Evolutionary conservation across 2,797 vertebrate species (phyloP).

Genomic region (Xerus rutilus): DNA sequence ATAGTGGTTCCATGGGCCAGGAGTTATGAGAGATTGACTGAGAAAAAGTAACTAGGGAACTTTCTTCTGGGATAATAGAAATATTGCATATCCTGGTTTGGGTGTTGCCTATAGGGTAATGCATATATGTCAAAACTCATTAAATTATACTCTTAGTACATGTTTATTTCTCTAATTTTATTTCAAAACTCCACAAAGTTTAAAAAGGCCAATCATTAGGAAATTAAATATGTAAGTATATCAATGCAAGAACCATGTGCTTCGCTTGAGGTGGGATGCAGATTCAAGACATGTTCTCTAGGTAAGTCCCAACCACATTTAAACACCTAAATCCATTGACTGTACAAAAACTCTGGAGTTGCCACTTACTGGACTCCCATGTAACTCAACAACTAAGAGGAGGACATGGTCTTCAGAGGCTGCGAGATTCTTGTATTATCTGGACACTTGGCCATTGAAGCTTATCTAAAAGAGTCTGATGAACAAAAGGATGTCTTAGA

Average conservation of each 20-base stretch:
- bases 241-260: background rate
- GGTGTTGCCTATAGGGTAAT: background rate
- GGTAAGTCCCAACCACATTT: background rate
- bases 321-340: background rate
- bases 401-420: background rate
- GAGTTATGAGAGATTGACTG: background rate
- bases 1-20: background rate
- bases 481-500: background rate
- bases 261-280: conserved; percentile 4
- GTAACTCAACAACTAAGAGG: background rate
- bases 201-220: background rate
- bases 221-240: conserved; percentile 1
- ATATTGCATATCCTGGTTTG: conserved; percentile 13
- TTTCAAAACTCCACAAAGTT: background rate
- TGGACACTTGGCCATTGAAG: background rate
- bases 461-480: background rate
- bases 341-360: background rate
- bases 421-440: background rate
- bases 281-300: background rate
- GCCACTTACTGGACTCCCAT: background rate
- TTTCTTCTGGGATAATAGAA: background rate
- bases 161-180: conserved; percentile 12
- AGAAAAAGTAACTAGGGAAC: background rate
- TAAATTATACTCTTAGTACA: background rate
- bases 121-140: conserved; percentile 9